Evolutionary conservation across 92 coral and sea anemone species (phyloP), one percentile per base, ranked within the genome.

Genomic region (Montipora capitata): DNA sequence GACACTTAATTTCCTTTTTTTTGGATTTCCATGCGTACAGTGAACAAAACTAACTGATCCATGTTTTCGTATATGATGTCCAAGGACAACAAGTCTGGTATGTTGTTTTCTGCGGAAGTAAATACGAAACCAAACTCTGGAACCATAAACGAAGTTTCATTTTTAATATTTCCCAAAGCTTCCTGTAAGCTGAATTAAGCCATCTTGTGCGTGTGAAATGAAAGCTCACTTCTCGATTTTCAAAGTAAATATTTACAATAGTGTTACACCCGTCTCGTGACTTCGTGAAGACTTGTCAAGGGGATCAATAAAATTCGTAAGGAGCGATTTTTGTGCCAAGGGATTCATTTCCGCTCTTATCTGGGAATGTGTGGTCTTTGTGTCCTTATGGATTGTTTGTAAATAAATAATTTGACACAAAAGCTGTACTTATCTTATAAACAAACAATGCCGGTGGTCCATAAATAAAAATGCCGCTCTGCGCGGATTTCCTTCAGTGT

Each of bases 401-500:
- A 93, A 95, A 95, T 94, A 95, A 95, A 95, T 88, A 95, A 88
- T 90, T 89, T 88, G 96, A 91, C 94, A 95, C 94, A 93, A 95
- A 92, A 91, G 95, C 89, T 68, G 65, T 68, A 73, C 84, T 91
- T 88, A 90, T 88, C 93, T 68, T 62, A 80, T 89, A 95, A 93
- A 91, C 98, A 95, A 93, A 93, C 98, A 88, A 35, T 56, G 88
- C 92, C 44, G 98, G 98, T 95, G 98, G 98, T 86, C 98, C 71
- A 51, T 81, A 73, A 87, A 88, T 85, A 88, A 84, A 81, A 76
- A 57, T 61, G 72, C 43, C 45, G 72, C 72, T 73, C 72, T 14
- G 80, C 27, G 58, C 49, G 27, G n/a, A 40, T 66, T 40, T 54
- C 56, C 18, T 39, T 43, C 85, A 81, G 76, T 81, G 75, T 48